phyloP scores from a whole-genome alignment of 2,888 invertebrate species.

The Lobophora halterata region DNA sequence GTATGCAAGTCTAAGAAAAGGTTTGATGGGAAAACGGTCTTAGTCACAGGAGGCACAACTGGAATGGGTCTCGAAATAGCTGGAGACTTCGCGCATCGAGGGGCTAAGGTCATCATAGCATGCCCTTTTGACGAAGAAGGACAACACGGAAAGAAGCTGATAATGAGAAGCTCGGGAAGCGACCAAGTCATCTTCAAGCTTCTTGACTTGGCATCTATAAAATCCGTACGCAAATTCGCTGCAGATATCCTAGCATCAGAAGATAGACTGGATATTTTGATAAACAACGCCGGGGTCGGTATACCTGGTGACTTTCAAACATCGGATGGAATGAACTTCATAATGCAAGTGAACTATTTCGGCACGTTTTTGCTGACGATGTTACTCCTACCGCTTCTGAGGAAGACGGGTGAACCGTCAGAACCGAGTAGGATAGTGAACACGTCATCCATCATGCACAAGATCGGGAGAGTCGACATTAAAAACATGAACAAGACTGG shows the following conservation, averaged over 20 bases:
- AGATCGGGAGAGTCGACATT: conserved; percentile 84
- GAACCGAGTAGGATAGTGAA: conserved; percentile 88
- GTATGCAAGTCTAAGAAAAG: conserved; percentile 63
- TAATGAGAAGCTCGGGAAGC: conserved; percentile 84
- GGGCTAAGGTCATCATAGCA: conserved; percentile 65
- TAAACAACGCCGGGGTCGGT: conserved; percentile 94
- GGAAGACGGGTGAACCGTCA: conserved; percentile 72
- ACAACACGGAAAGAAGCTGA: conserved; percentile 74
- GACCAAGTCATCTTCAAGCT: conserved; percentile 85
- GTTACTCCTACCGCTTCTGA: conserved; percentile 89
- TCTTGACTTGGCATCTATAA: conserved; percentile 86
- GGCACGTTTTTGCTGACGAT: conserved; percentile 95
- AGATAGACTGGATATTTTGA: conserved; percentile 87
- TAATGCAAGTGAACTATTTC: conserved; percentile 96
- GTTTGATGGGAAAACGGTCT: conserved; percentile 58
- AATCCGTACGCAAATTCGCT: conserved; percentile 90
- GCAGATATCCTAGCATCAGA: conserved; percentile 86
- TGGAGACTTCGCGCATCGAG: conserved; percentile 61
- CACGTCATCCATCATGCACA: conserved; percentile 88
- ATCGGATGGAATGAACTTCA: conserved; percentile 90
- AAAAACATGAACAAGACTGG: conserved; percentile 84
- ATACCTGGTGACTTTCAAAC: conserved; percentile 81
- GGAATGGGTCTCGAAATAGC: conserved; percentile 70
- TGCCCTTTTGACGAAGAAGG: conserved; percentile 68
- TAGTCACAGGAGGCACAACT: conserved; percentile 67